Conservation (phyloP, 2,797 vertebrate genomes). For the Myripristis murdjan region DNA sequence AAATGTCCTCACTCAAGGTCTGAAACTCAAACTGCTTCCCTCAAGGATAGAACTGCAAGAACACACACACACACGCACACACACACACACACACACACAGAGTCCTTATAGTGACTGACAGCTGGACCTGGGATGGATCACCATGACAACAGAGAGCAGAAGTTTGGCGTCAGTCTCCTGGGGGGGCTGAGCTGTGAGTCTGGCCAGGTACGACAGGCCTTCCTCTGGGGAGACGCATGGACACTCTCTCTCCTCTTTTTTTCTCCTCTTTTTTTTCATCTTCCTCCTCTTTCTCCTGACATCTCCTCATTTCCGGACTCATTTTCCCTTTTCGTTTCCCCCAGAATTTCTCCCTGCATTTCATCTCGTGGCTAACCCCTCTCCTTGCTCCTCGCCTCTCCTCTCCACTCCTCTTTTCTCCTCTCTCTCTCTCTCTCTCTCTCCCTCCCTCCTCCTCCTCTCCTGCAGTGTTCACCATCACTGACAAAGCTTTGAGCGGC, state of each 20-base stretch:
- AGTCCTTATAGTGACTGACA: slow-evolving; percentile 49
- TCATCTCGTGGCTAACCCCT: slow-evolving; percentile 22
- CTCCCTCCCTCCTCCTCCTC: slow-evolving; percentile 12
- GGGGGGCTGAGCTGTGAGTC: slow-evolving; percentile 31
- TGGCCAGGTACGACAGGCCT: slow-evolving; percentile 30
- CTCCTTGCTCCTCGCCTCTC: background rate
- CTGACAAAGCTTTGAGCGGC: slow-evolving; percentile 74
- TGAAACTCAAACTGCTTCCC: background rate
- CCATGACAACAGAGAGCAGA: slow-evolving; percentile 44
- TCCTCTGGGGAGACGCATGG: slow-evolving; percentile 14
- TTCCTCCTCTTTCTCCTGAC: slow-evolving; percentile 18
- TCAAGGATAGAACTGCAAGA: no score
- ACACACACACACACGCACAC: background rate
- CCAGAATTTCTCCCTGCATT: slow-evolving; percentile 32
- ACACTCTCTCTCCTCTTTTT: slow-evolving; percentile 5
- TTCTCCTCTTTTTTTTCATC: slow-evolving; percentile 7
- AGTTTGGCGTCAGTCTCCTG: slow-evolving; percentile 32
- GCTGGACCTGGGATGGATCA: slow-evolving; percentile 40
- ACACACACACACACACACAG: slow-evolving; percentile 16
- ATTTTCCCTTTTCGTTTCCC: slow-evolving; percentile 18
- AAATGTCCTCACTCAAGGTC: no score
- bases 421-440: slow-evolving; percentile 28
- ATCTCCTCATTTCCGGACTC: slow-evolving; percentile 22
- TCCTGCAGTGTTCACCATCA: slow-evolving; percentile 53
- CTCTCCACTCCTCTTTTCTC: background rate